Base-by-base conservation (phyloP, 2,113 vertebrate species). In the Peromyscus maniculatus region DNA sequence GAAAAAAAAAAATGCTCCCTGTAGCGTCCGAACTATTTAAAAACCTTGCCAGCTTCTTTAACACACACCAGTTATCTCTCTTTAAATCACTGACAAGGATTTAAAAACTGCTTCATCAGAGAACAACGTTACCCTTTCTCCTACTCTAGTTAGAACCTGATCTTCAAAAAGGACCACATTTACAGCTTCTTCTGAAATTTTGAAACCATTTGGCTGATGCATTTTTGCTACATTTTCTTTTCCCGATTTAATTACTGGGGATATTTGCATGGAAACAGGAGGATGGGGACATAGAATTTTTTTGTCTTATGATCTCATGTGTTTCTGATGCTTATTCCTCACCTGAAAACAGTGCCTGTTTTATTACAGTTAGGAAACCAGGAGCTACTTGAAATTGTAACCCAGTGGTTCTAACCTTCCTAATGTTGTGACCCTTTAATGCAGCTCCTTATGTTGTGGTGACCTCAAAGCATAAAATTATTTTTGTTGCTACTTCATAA, bases 91-190 rank as follows among this genome's bases (percentile, higher is more conserved):
- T 98, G 98, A 99, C 98, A 98, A 98, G 97, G 98, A 98, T 98
- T 98, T 98, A 98, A 98, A 99, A 99, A 98, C 97, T 98, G 92
- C 98, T 98, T 98, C 98, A 98, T 98, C 98, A 98, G 98, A 98
- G 98, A 99, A 98, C 98, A 99, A 99, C 98, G 98, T 98, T 99
- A 98, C 98, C 98, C 98, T 98, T 98, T 98, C 97, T 98, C 96
- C 96, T 97, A 97, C 98, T 98, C 98, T 98, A 97, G 98, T 98
- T 98, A 98, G 98, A 98, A 98, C 98, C 98, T 98, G 98, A 98
- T 92, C 92, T 97, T 98, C 97, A 96, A 91, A 98, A 98, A 96
- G 69, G 84, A 87, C 78, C 98, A 96, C 97, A 98, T 98, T 98
- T 98, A 98, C 88, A 97, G 96, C 87, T 97, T 82, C 36, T 92